These are phyloP conservation scores for Colistium nudipinnis DNA, from an alignment of 2,113 vertebrate species.

Conservation along the genomic window DNA sequence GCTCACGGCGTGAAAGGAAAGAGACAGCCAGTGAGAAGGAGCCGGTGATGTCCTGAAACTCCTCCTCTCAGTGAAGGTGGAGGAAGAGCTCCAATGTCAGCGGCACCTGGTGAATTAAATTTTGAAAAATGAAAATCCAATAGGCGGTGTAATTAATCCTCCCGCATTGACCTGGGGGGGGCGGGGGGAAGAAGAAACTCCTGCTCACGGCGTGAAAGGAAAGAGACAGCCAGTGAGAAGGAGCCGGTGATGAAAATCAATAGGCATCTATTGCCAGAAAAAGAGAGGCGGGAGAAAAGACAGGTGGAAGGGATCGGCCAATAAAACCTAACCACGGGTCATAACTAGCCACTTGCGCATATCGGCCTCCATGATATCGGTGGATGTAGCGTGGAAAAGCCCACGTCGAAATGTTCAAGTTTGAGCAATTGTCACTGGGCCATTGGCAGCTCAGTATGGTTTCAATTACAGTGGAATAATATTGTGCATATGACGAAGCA, in stretches of 20 bases:
- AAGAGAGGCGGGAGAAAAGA: slow-evolving; percentile 43
- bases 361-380: too few relatives aligned
- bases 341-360: too few relatives aligned
- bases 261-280: slow-evolving; percentile 65
- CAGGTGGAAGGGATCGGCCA: slow-evolving; percentile 37
- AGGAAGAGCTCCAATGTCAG: slow-evolving; percentile 28
- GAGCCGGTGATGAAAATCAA: slow-evolving; percentile 64
- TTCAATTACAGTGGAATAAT: too few relatives aligned
- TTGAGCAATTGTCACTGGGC: too few relatives aligned
- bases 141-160: slow-evolving; percentile 44
- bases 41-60: slow-evolving; percentile 12
- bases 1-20: too few relatives aligned
- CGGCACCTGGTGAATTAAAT: slow-evolving; percentile 24
- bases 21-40: too few relatives aligned
- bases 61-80: background rate
- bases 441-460: too few relatives aligned
- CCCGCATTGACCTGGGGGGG: slow-evolving; percentile 33
- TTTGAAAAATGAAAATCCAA: slow-evolving; percentile 41
- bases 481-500: too few relatives aligned
- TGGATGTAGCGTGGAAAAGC: too few relatives aligned
- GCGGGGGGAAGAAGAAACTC: slow-evolving; percentile 21
- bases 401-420: too few relatives aligned
- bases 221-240: slow-evolving; percentile 52
- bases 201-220: slow-evolving; percentile 38
- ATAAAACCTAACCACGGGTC: too few relatives aligned